Base-by-base conservation (phyloP, 2,888 invertebrate genomes). In the Hybos culiciformis region DNA sequence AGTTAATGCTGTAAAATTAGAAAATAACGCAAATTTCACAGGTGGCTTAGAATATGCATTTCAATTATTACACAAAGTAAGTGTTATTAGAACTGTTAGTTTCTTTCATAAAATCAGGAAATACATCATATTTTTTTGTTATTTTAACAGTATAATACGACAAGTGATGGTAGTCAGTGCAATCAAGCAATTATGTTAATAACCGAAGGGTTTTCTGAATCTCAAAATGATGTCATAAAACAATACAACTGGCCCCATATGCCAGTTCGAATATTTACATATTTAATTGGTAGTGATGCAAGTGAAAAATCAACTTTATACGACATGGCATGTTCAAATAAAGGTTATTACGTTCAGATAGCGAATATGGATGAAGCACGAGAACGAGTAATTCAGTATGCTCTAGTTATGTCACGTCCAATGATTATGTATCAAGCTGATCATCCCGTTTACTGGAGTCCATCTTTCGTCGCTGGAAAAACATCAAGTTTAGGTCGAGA, bases 141-240 rank as follows among this genome's bases (percentile, higher is more conserved):
- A 45, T 40, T 29, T 48, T 60, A 65, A 9, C 59, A 85, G 75
- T 87, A 87, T 56, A 87, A 87, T 59, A 77, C 83, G 51, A 83
- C 85, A 1, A 80, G 83, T 1, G 80, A 79, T 55, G 91, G 91
- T 5, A 84, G 87, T 55, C 87, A 92, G 59, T 98, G 98, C 62
- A 98, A 98, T 70, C 94, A 94, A 68, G 96, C 94, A 3, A 94
- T 98, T 42, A 93, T 98, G 83, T 69, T 99, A 42, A 83, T 99
- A 47, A 94, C 96, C 0, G 90, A 93, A 52, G 94, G 93, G 18
- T 87, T 92, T 11, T 82, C 91, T 3, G 72, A 69, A 33, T 73
- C 75, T 1, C 75, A 78, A 9, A 72, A 72, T 52, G 74, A 78
- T 2, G 75, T 74, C 21, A 84, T 87, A 57, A 73, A 78, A 50